phyloP scores from a whole-genome alignment of 2,113 vertebrate species.

The Myocastor coypus region DNA sequence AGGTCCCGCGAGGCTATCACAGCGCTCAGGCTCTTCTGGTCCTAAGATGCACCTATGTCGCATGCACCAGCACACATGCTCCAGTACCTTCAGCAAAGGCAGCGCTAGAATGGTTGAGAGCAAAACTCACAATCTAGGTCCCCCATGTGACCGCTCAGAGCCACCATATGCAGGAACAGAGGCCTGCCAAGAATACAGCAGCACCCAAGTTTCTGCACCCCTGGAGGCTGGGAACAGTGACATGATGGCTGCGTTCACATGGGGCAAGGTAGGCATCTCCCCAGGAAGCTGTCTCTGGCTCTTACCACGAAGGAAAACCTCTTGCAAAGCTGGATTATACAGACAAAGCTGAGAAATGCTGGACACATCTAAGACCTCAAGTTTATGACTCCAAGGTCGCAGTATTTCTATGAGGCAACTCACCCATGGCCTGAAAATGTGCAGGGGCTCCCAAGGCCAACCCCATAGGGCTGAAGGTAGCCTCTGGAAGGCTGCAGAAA shows the following conservation, averaged over 20 bases:
- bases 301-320: not conserved
- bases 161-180: not conserved
- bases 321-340: not conserved
- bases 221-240: not conserved
- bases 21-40: not conserved
- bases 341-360: not conserved
- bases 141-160: not conserved
- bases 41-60: not conserved
- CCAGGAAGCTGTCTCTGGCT: not conserved
- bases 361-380: not conserved
- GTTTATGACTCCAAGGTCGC: not conserved
- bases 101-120: rapidly evolving
- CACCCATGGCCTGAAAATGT: not conserved
- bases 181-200: not conserved
- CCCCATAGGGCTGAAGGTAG: not conserved
- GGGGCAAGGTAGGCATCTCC: not conserved
- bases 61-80: not conserved
- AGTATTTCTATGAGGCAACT: not conserved
- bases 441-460: not conserved
- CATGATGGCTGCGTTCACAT: rapidly evolving
- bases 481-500: not conserved
- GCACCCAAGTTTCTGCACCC: not conserved
- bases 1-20: not conserved
- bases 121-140: not conserved
- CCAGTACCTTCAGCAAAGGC: not conserved